A percentile compares a stretch with the other conserved stretches of the same genome.
Conservation (phyloP, 2,888 invertebrate species). For the Brachynemurus nebulosus region DNA sequence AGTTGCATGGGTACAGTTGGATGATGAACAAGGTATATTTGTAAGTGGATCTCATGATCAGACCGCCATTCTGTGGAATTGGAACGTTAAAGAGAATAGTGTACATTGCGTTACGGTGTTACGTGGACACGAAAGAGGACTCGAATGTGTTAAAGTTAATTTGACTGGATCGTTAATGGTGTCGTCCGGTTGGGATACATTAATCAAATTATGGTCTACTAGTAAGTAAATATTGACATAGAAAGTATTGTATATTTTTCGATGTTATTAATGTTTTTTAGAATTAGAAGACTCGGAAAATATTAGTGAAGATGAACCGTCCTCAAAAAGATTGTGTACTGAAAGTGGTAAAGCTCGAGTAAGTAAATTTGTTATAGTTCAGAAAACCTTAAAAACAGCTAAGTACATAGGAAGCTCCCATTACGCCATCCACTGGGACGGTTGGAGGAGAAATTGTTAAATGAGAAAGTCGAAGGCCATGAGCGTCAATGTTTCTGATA, state of each 20-base stretch:
- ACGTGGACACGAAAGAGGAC: slow-evolving; percentile 81
- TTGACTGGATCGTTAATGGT: slow-evolving; percentile 49
- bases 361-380: too few species aligned
- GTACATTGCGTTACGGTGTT: slow-evolving; percentile 70
- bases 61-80: slow-evolving; percentile 80
- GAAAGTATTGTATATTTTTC: background rate
- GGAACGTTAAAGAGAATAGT: slow-evolving; percentile 58
- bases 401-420: too few species aligned
- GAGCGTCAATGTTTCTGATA: too few species aligned
- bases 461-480: too few species aligned
- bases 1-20: slow-evolving; percentile 69
- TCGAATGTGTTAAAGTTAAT: slow-evolving; percentile 76
- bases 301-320: slow-evolving; percentile 38
- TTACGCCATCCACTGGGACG: too few species aligned
- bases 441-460: too few species aligned
- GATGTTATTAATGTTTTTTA: slow-evolving; percentile 19
- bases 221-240: slow-evolving; percentile 32
- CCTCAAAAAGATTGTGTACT: slow-evolving; percentile 43
- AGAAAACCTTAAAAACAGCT: too few species aligned
- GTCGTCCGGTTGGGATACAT: slow-evolving; percentile 87
- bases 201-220: slow-evolving; percentile 83
- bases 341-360: slow-evolving; percentile 45
- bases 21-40: slow-evolving; percentile 50
- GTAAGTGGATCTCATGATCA: slow-evolving; percentile 86
- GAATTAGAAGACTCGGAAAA: slow-evolving; percentile 35